Base-by-base conservation (phyloP, 2,888 invertebrate species). In the Osmoderma eremita region DNA sequence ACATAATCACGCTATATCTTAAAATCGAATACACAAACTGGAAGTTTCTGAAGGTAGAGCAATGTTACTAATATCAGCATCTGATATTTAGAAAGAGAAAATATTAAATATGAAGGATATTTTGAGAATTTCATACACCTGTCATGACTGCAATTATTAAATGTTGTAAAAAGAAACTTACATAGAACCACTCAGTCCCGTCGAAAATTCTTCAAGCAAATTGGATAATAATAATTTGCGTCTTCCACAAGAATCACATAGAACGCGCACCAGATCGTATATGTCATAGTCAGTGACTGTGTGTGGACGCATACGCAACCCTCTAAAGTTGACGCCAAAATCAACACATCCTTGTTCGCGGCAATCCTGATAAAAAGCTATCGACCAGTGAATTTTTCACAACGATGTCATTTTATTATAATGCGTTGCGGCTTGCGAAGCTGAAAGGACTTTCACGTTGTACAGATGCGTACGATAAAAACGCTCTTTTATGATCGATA, bases 361-460 rank as follows among this genome's bases (percentile, higher is more conserved):
- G 69, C 72, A 69, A 71, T 72, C 73, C 73, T 72, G 67, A 67
- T 72, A 70, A 72, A 58, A 70, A 69, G 65, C 71, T 74, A 74
- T 75, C 74, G 72, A 73, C 72, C 61, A 65, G 68, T 24, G 12
- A 51, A 51, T 51, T 63, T 63, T 63, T 63, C 63, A 51, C 42
- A 63, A 51, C 51, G 22, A 24, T 50, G 51, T 51, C 42, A 24
- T 39, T 41, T 63, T 5, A 49, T 58, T 42, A 45, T 30, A 58
- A 17, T 45, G 22, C 45, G 24, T 42, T 15, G 42, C 30, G 45
- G n/a, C 12, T 45, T 45, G 58, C 45, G 42, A 58, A 58, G 45
- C 24, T 39, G 45, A 39, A 45, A 58, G 30, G 30, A 2, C 2
- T 6, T 30, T 6, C 10, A 6, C 10, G 5, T 30, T 8, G 8